Base-by-base conservation (phyloP, 2,113 vertebrate genomes). In the Grus americana region DNA sequence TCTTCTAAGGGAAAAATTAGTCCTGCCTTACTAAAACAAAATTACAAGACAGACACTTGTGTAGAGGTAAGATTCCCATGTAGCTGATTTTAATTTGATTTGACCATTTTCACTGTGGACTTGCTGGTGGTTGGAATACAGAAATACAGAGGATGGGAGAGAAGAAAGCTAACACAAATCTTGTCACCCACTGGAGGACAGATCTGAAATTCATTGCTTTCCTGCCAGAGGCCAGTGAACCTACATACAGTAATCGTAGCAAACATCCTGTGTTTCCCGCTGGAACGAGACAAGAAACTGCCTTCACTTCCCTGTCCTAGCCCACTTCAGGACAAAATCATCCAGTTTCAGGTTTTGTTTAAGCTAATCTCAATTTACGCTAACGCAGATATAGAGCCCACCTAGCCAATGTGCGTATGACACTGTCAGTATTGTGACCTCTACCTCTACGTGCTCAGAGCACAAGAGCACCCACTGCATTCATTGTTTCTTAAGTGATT, bases 341-440 rank as follows among this genome's bases (percentile, higher is more conserved):
- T n/a, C 11, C 61, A 36, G 2, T 70, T 85, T 58, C 18, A 74
- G 16, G 7, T 62, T 67, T 24, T 11, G 24, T 74, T 85, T 82
- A 85, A 79, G 24, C 18, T 68, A 81, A 84, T 30, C 23, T 68
- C 49, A 57, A 2, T 40, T 50, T 76, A 36, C 1, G 0, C 42
- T 52, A 58, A 30, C 7, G 22, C 10, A 76, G 54, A 29, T 13
- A 23, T 1, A 44, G 8, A 59, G 5, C 21, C 42, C 34, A 57
- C 0, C 0, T 9, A 61, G 34, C 8, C 40, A 76, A 26, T 10
- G 3, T 20, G 15, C 36, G 4, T 14, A 12, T 23, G 34, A 76
- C 40, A 23, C 44, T 42, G 30, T 54, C 0, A 1, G 20, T 68
- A 44, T 11, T 40, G 15, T 29, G 65, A 6, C 10, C 6, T 65